Evolutionary conservation across 1,140 invertebrate species (phyloP).

Genomic region (Pentalonia nigronervosa): DNA sequence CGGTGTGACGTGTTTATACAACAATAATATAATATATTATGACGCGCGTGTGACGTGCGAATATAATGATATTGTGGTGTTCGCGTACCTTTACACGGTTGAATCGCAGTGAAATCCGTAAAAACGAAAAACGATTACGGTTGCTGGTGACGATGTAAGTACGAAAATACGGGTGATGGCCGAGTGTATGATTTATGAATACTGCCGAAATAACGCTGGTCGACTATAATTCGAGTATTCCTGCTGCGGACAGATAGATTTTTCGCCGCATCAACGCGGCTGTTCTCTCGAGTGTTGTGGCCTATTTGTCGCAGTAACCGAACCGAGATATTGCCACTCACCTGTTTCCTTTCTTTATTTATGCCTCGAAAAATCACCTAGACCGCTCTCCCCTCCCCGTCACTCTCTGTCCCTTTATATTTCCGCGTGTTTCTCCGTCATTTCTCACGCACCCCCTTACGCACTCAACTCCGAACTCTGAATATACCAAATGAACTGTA

Average conservation of each 20-base stretch:
- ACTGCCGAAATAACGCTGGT: neutral
- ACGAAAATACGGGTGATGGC: neutral
- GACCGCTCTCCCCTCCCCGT: neutral
- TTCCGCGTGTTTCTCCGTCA: neutral
- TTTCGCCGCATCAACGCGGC: neutral
- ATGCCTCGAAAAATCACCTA: conserved; percentile 10
- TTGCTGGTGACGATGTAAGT: neutral
- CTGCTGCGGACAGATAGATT: neutral
- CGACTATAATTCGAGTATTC: neutral
- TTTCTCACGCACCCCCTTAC: neutral
- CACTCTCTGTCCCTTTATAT: neutral
- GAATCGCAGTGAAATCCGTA: neutral
- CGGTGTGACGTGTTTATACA: neutral
- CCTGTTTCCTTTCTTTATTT: conserved; percentile 12
- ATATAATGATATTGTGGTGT: neutral
- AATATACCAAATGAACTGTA: conserved; percentile 50
- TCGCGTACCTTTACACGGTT: no score
- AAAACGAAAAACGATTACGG: neutral
- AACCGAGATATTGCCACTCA: conserved; percentile 46
- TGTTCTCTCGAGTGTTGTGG: neutral
- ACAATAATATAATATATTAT: neutral
- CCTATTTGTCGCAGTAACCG: neutral
- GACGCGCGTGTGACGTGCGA: neutral
- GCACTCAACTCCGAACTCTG: neutral
- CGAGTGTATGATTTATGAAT: neutral